Conservation (phyloP, 2,888 invertebrate species). For the Hypselothyrea guttata region DNA sequence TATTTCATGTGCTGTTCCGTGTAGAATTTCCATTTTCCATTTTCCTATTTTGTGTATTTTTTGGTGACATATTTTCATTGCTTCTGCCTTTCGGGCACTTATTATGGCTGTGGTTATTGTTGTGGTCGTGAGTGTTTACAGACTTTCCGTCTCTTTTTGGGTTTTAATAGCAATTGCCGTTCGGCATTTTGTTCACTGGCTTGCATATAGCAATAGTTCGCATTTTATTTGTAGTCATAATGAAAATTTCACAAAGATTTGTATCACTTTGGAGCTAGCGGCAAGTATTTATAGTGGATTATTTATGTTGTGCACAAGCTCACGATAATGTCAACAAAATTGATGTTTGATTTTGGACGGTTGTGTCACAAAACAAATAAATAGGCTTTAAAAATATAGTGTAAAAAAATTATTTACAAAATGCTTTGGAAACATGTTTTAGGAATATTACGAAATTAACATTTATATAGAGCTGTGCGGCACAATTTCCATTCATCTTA, state of each 20-base stretch:
- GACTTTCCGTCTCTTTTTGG: slow-evolving; percentile 12
- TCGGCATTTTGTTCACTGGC: slow-evolving; percentile 21
- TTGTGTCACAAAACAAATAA: too few species aligned
- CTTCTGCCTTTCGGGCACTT: background rate
- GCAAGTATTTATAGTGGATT: background rate
- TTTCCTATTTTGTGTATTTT: slow-evolving; percentile 4
- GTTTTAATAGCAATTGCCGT: slow-evolving; percentile 12
- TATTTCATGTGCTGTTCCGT: slow-evolving; percentile 56
- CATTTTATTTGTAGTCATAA: slow-evolving; percentile 4
- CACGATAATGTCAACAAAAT: too few species aligned
- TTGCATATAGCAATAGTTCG: slow-evolving; percentile 5
- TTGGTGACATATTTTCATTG: slow-evolving; percentile 19
- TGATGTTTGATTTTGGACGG: too few species aligned
- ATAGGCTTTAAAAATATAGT: too few species aligned
- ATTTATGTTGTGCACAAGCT: too few species aligned
- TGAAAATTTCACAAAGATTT: background rate
- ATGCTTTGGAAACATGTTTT: too few species aligned
- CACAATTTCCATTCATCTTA: too few species aligned
- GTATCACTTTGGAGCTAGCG: background rate
- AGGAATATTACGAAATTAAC: too few species aligned
- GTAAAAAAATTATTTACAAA: background rate
- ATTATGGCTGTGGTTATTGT: background rate
- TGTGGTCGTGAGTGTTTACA: slow-evolving; percentile 26
- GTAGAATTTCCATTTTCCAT: slow-evolving; percentile 42
- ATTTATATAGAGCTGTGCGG: too few species aligned